phyloP scores from a whole-genome alignment of 2,797 vertebrate species.

The Salmo trutta region DNA sequence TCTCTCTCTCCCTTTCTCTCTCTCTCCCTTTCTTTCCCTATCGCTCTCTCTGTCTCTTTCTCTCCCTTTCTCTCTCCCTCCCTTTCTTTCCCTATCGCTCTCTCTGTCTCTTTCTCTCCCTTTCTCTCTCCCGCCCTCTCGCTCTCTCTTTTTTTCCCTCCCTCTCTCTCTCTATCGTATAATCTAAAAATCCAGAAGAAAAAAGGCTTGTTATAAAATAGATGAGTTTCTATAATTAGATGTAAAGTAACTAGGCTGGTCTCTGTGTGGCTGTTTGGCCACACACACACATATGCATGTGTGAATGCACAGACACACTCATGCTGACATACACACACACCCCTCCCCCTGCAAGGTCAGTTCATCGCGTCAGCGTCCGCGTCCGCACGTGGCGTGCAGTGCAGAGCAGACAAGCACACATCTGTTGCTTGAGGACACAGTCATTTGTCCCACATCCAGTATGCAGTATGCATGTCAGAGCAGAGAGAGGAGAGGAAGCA shows the following conservation, averaged over 20 bases:
- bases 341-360: conserved; percentile 55
- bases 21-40: conserved; percentile 3
- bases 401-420: conserved; percentile 66
- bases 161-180: conserved; percentile 42
- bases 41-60: background rate
- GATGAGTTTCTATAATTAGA: conserved; percentile 77
- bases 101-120: conserved; percentile 3
- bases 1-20: background rate
- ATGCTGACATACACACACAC: background rate
- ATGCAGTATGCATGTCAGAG: background rate
- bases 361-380: conserved; percentile 63
- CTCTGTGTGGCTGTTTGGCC: conserved; percentile 57
- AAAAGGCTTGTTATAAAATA: conserved; percentile 65
- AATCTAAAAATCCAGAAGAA: conserved; percentile 59
- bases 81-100: background rate
- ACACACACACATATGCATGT: conserved; percentile 6
- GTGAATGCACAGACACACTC: conserved; percentile 2
- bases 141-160: conserved; percentile 1
- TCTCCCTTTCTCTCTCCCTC: background rate
- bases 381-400: conserved; percentile 49
- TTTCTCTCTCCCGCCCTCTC: background rate
- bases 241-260: conserved; percentile 71
- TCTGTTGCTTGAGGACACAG: conserved; percentile 63
- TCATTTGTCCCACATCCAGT: conserved; percentile 5
- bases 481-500: conserved; percentile 3